phyloP scores from a whole-genome alignment of 2,797 vertebrate species.

The Tapera naevia region DNA sequence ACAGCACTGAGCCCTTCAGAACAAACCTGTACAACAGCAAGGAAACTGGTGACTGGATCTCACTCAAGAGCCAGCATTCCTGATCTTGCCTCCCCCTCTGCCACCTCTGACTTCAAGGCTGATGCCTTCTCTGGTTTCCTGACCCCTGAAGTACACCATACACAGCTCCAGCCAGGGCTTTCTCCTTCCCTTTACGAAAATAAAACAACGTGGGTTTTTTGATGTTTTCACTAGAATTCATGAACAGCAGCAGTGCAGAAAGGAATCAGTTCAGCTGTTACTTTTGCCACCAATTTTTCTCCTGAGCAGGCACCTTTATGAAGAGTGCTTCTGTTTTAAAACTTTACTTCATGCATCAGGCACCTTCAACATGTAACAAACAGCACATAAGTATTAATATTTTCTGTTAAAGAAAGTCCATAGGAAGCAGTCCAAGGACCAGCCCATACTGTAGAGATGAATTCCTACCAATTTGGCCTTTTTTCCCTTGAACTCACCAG shows the following conservation, averaged over 20 bases:
- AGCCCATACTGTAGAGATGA: not conserved
- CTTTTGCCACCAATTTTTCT: not conserved
- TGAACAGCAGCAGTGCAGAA: not conserved
- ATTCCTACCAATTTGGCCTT: not conserved
- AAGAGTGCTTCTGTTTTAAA: not conserved
- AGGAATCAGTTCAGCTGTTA: not conserved
- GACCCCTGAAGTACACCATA: not conserved
- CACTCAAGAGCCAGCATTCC: not conserved
- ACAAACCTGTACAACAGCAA: fast-evolving
- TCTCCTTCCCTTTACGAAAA: not conserved
- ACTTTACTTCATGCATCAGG: not conserved
- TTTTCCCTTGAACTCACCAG: not conserved
- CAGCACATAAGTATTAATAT: not conserved
- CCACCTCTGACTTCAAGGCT: not conserved
- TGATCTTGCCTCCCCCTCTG: not conserved
- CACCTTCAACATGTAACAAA: not conserved
- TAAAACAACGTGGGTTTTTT: not conserved
- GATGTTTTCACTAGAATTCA: not conserved
- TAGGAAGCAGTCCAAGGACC: not conserved
- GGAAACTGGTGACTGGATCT: not conserved
- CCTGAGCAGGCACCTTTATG: not conserved
- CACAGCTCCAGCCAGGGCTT: not conserved
- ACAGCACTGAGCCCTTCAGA: not conserved
- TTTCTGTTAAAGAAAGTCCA: not conserved
- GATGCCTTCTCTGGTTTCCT: not conserved